These are phyloP conservation scores for Schizopygopsis pylzovi DNA, from an alignment of 2,797 vertebrate genomes.

Conservation along the genomic window DNA sequence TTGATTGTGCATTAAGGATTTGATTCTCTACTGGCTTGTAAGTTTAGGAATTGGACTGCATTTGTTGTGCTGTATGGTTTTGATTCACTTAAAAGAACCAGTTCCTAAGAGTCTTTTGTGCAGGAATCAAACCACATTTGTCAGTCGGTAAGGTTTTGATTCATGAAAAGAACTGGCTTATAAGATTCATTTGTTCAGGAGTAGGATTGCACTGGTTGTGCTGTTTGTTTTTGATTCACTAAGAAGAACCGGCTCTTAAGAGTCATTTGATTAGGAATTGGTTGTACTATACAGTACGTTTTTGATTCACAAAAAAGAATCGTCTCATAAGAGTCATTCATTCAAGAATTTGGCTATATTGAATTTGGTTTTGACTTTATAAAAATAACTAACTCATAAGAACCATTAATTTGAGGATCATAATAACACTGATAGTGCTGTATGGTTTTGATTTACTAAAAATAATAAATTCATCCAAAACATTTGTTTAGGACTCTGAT, in stretches of 20 bases:
- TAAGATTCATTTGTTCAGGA: not conserved
- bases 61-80: not conserved
- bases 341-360: not conserved
- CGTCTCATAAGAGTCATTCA: not conserved
- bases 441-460: not conserved
- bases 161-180: not conserved
- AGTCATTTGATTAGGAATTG: not conserved
- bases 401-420: not conserved
- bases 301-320: not conserved
- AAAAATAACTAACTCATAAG: not conserved
- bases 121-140: not conserved
- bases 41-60: not conserved
- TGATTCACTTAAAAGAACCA: not conserved
- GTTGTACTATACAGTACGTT: not conserved
- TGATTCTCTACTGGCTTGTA: not conserved
- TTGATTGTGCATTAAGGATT: not conserved
- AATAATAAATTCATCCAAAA: not conserved
- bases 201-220: not conserved
- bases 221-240: not conserved
- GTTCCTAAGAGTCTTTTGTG: not conserved
- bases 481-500: not conserved
- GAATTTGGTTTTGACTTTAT: not conserved
- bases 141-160: not conserved
- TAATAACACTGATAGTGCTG: not conserved
- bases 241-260: not conserved